Percentiles rank a stretch among this genome's conserved stretches.
Conservation (phyloP, 1,140 invertebrate species). For the Vanessa atalanta region DNA sequence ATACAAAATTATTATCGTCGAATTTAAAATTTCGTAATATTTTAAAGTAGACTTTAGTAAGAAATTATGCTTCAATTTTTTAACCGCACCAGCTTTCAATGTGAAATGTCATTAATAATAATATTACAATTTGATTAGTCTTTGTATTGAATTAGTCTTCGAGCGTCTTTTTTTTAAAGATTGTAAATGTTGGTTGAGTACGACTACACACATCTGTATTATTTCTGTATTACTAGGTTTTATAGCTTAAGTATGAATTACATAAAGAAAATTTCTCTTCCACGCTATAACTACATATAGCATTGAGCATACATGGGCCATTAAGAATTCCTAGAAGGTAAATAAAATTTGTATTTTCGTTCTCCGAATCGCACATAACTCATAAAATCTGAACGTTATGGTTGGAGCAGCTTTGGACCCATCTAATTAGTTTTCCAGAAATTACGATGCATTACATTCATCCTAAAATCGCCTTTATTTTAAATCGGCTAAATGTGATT, state of each 20-base stretch:
- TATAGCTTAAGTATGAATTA: neutral
- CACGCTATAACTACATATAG: neutral
- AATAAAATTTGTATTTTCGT: constrained; percentile 44
- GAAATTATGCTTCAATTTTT: no score
- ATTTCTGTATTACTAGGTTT: neutral
- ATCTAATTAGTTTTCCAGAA: constrained; percentile 51
- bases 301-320: constrained; percentile 4
- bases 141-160: no score
- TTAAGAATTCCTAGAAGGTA: constrained; percentile 40
- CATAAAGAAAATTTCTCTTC: neutral
- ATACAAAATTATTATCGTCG: no score
- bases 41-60: no score
- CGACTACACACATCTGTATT: no score
- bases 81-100: no score
- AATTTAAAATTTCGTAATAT: no score
- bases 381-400: constrained; percentile 50
- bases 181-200: no score
- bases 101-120: no score
- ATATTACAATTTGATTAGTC: no score
- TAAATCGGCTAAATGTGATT: neutral
- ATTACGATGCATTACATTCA: constrained; percentile 23
- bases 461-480: constrained; percentile 13
- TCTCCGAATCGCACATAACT: constrained; percentile 54
- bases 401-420: constrained; percentile 43
- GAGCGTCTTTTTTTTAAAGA: no score